A percentile compares a stretch with the other conserved stretches of the same genome.
Conservation (phyloP, 1,140 invertebrate species). For the Dufourea novaeangliae region DNA sequence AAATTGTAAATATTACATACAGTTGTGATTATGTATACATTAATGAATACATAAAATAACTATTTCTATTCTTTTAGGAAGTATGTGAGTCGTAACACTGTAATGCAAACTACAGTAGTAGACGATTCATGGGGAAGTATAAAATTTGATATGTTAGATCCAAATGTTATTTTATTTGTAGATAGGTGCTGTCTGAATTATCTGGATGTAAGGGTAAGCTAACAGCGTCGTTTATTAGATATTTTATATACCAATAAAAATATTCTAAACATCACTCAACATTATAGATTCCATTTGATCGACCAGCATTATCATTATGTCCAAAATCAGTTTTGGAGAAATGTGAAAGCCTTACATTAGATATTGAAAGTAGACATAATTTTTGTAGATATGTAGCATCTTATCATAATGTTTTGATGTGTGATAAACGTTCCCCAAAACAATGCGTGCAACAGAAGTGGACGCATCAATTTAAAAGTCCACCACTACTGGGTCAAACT, state of each 20-base stretch:
- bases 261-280: neutral
- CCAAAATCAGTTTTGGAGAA: conserved; percentile 72
- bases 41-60: neutral
- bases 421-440: conserved; percentile 71
- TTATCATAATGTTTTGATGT: conserved; percentile 73
- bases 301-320: conserved; percentile 71
- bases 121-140: conserved; percentile 74
- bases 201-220: conserved; percentile 72
- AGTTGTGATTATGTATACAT: conserved; percentile 2
- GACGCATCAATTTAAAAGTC: conserved; percentile 77
- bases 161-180: conserved; percentile 69
- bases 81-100: conserved; percentile 39
- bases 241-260: neutral
- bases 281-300: conserved; percentile 61
- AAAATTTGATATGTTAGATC: conserved; percentile 68
- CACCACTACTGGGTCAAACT: conserved; percentile 68
- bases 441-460: conserved; percentile 75
- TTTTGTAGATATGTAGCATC: conserved; percentile 73
- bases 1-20: conserved; percentile 63
- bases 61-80: conserved; percentile 56
- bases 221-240: conserved; percentile 9
- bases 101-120: conserved; percentile 52
- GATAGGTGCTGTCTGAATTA: conserved; percentile 77
- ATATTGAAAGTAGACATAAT: conserved; percentile 66
- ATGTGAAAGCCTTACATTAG: conserved; percentile 73